Conservation (phyloP, 2,113 vertebrate genomes). For the Connochaetes taurinus region DNA sequence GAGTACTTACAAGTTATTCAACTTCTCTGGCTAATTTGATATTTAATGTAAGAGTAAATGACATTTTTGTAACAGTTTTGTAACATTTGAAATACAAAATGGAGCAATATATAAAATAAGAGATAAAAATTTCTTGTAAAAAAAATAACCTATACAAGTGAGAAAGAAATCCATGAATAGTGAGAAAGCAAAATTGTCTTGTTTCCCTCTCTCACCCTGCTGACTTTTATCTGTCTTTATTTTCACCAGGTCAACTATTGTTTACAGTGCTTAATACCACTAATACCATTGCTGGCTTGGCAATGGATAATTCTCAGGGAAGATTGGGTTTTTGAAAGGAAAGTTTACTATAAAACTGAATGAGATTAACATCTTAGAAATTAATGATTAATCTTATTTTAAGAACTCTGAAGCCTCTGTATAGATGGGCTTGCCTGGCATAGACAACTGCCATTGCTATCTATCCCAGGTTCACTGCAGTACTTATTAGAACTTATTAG, state of each 20-base stretch:
- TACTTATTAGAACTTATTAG: background rate
- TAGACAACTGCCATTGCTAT: background rate
- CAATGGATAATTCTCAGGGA: background rate
- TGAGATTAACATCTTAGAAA: background rate
- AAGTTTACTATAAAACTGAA: background rate
- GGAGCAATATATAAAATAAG: background rate
- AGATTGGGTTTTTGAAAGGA: background rate
- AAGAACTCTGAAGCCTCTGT: background rate
- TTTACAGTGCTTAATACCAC: background rate
- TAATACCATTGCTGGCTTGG: background rate
- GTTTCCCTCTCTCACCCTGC: background rate
- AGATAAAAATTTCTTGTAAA: background rate
- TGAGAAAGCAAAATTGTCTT: background rate
- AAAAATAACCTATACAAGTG: background rate
- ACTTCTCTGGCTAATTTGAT: background rate
- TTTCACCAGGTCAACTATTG: background rate
- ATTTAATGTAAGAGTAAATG: background rate
- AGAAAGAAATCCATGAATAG: background rate
- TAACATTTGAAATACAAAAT: background rate
- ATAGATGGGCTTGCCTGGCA: background rate
- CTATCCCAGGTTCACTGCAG: background rate
- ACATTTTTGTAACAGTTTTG: background rate
- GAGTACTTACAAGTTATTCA: background rate
- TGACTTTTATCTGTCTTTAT: background rate
- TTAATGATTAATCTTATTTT: background rate